phyloP scores from a whole-genome alignment of 2,797 vertebrate genomes.

The Spinus pinus region DNA sequence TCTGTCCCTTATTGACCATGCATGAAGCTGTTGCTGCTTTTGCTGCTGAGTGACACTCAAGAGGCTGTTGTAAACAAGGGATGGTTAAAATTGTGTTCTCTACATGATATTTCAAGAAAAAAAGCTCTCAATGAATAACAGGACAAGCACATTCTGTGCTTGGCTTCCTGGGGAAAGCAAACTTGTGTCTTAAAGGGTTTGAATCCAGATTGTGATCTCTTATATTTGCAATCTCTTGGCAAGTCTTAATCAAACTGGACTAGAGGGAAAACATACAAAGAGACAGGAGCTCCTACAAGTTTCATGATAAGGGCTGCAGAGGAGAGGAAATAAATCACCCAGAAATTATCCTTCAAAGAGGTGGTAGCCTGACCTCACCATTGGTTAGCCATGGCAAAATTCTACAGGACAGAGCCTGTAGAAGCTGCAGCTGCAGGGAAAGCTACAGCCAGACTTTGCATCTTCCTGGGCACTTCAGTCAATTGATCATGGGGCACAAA shows the following conservation, averaged over 20 bases:
- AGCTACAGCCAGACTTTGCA: background rate
- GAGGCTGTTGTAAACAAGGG: background rate
- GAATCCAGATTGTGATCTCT: background rate
- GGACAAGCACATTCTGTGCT: background rate
- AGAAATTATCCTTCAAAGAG: background rate
- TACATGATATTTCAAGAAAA: background rate
- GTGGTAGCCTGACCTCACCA: background rate
- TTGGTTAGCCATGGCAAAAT: background rate
- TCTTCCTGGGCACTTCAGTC: background rate
- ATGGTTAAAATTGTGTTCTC: background rate
- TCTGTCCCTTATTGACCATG: accelerated
- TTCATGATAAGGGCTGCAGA: background rate
- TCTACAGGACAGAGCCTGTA: background rate
- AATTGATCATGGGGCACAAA: background rate
- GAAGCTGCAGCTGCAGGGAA: background rate
- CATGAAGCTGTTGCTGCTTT: background rate
- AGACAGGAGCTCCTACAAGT: background rate
- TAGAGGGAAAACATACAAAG: background rate
- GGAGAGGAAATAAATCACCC: background rate
- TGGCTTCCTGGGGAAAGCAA: background rate
- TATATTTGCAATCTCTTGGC: background rate
- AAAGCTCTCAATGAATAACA: background rate
- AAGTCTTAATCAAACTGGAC: background rate
- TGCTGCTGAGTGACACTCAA: background rate
- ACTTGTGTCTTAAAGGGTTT: background rate